phyloP scores from a whole-genome alignment of 1,140 invertebrate genomes.

The Pseudoatta argentina region DNA sequence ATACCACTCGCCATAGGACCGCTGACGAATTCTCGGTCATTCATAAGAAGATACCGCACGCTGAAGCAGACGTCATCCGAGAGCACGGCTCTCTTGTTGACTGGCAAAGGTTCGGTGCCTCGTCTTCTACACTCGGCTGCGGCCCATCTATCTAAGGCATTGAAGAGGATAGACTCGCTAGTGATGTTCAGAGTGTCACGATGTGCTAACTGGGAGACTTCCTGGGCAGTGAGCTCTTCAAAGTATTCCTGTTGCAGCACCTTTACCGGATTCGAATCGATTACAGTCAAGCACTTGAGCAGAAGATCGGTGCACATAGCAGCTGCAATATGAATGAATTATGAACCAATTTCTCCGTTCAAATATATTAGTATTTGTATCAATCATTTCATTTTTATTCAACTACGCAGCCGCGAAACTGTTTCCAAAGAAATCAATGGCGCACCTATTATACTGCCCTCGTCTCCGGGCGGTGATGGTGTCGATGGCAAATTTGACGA shows the following conservation, averaged over 20 bases:
- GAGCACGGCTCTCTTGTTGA: conserved; percentile 88
- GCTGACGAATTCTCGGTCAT: conserved; percentile 87
- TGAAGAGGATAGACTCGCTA: conserved; percentile 87
- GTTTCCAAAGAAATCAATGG: conserved; percentile 1
- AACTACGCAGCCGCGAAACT: background rate
- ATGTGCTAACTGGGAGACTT: conserved; percentile 88
- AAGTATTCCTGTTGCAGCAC: conserved; percentile 89
- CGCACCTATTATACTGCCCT: conserved; percentile 79
- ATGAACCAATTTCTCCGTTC: background rate
- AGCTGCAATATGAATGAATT: conserved; percentile 74
- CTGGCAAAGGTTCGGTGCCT: conserved; percentile 88
- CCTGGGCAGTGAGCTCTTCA: conserved; percentile 88
- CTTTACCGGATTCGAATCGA: conserved; percentile 88
- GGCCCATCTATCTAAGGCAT: conserved; percentile 89
- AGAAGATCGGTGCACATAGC: conserved; percentile 87
- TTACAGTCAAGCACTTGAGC: conserved; percentile 87
- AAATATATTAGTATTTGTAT: background rate
- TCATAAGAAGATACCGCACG: conserved; percentile 89
- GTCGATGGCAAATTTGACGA: conserved; percentile 65
- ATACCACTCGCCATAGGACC: conserved; percentile 84
- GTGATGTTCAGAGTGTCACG: conserved; percentile 88
- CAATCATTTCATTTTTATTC: background rate
- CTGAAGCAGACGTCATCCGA: conserved; percentile 88
- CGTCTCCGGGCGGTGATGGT: conserved; percentile 75
- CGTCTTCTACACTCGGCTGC: conserved; percentile 89